Evolutionary conservation across 2,888 invertebrate species (phyloP), one percentile per base, ranked within the genome.

Genomic region (Ceramica pisi): DNA sequence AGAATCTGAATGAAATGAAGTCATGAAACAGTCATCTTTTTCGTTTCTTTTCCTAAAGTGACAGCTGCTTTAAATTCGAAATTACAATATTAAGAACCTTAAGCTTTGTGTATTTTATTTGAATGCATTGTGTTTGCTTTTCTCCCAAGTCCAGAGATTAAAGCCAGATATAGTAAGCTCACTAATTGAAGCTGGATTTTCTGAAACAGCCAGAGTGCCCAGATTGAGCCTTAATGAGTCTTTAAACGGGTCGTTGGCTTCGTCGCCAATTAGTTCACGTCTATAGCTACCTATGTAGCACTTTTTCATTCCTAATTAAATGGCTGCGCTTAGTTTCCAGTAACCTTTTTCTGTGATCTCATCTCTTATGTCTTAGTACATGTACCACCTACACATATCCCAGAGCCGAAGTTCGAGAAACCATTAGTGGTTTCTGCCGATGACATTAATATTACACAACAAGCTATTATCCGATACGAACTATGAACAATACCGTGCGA

Each of bases 171-270:
- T 62, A 23, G 60, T 71, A 61, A 69, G 81, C 70, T 75, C 65
- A 71, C 79, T 84, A 82, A 84, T 66, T 84, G 73, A 82, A 75
- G 71, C 79, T 71, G 60, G 71, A 61, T 71, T 69, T 78, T 70
- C 64, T 74, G 67, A 70, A 70, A 65, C 50, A 67, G 35, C 16
- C 55, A 74, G 56, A 66, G 44, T 51, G 61, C 50, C 16, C 57
- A 74, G 56, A 66, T 38, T 75, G 64, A 67, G 80, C 62, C 69
- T 50, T 78, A 81, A 72, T 70, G 68, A 82, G 75, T 46, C 35
- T 75, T 72, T 67, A 79, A 82, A 67, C 67, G 78, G 85, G 38
- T 66, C 82, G 78, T 72, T 69, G 61, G 51, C 60, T 75, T 59
- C 55, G 51, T 64, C 75, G 46, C 67, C 67, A 80, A 83, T 75